Evolutionary conservation across 2,797 vertebrate species (phyloP), one percentile per base, ranked within the genome.

Genomic region (Caiman crocodilus): DNA sequence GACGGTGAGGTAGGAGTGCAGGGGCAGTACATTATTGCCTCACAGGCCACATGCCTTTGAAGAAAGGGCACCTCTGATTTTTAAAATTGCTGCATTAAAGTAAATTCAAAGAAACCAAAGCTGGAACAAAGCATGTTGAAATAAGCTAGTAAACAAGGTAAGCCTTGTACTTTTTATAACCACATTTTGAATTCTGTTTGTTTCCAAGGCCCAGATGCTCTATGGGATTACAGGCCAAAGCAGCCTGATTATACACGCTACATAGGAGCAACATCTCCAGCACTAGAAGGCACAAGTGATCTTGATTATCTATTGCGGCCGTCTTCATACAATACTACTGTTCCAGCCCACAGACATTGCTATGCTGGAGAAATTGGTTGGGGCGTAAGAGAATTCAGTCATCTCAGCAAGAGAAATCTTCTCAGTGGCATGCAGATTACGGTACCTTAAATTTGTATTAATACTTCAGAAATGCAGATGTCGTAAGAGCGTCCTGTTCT

Each of bases 141-240:
- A 32, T 13, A 80, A n/a, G 15, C 32, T 84, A 90, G 30, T 4
- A 79, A 73, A 26, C n/a, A 93, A 86, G 78, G 87, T 73, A 50
- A 73, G 6, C 23, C 42, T 69, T 30, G 5, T 12, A 84, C 63
- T 74, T 84, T 65, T 7, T n/a, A 64, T 23, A 60, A 42, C 4
- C 4, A 14, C 13, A 14, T 90, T 81, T n/a, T 89, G 26, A 28
- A 11, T 69, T 81, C 65, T 83, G 59, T 95, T 42, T 92, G 7
- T 82, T 76, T 59, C 32, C n/a, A 89, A 99, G 98, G 98, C 74
- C 98, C 98, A 71, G 98, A 98, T 96, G 98, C 97, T 61, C 82
- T 96, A 13, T 91, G 95, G 67, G 96, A 98, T 95, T 98, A 98
- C 94, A 96, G 97, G 82, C 88, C 98, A 5, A 98, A 95, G 95